phyloP scores from a whole-genome alignment of 2,888 invertebrate genomes.

The Ceriagrion tenellum region DNA sequence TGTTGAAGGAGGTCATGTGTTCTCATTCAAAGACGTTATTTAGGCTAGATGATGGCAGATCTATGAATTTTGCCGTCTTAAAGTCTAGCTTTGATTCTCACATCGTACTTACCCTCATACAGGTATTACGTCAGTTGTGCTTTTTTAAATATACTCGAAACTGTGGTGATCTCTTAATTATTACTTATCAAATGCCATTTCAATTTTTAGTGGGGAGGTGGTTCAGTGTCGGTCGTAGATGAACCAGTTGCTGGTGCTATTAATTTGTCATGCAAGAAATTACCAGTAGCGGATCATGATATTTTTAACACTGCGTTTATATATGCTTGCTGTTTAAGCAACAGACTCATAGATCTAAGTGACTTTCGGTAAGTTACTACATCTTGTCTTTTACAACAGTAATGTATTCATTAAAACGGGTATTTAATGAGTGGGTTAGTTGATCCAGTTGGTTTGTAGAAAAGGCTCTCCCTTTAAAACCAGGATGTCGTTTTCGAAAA shows the following conservation, averaged over 20 bases:
- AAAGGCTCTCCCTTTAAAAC: too few species aligned
- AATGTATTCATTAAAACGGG: too few species aligned
- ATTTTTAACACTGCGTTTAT: slow-evolving; percentile 27
- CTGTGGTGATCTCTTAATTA: background rate
- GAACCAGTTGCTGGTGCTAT: background rate
- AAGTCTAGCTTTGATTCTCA: background rate
- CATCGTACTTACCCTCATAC: background rate
- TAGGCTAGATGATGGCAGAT: background rate
- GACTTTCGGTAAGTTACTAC: background rate
- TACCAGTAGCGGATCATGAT: background rate
- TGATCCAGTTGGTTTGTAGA: too few species aligned
- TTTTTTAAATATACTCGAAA: background rate
- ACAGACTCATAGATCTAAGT: background rate
- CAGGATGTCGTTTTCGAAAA: too few species aligned
- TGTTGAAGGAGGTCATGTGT: background rate
- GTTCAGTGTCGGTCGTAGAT: background rate
- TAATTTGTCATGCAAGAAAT: background rate
- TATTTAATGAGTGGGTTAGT: too few species aligned
- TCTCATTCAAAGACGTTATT: background rate
- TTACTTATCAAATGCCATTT: background rate
- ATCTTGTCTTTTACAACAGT: too few species aligned
- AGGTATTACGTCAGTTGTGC: background rate
- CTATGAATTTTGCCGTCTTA: background rate
- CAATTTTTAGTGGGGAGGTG: background rate
- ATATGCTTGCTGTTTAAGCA: background rate